Evolutionary conservation across 2,797 vertebrate species (phyloP).

Genomic region (Esox lucius): DNA sequence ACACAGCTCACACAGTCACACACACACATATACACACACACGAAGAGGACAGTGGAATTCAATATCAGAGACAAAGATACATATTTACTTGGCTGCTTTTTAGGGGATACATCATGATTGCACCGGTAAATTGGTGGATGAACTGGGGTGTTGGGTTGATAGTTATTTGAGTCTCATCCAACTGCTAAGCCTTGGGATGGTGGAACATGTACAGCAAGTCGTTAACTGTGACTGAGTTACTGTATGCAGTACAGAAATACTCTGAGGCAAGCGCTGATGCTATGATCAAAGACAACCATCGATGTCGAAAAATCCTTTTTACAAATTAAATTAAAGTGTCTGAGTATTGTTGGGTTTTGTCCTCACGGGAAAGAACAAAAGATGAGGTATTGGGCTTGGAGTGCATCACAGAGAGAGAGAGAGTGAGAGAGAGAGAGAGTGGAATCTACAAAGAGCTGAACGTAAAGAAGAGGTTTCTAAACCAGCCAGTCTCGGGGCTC

Average conservation of each 20-base stretch:
- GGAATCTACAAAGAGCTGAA: conserved; percentile 29
- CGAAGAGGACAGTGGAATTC: conserved; percentile 55
- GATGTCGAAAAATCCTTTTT: too few species aligned
- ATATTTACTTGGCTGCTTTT: too few species aligned
- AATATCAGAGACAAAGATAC: conserved; percentile 47
- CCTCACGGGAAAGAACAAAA: conserved; percentile 14
- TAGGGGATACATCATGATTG: too few species aligned
- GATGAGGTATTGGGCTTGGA: conserved; percentile 11
- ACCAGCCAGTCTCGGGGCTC: too few species aligned
- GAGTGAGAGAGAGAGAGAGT: conserved; percentile 21
- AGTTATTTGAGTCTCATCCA: conserved; percentile 45
- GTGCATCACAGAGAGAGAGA: conserved; percentile 23
- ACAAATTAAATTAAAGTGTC: not conserved
- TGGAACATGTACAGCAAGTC: not conserved
- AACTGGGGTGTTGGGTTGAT: conserved; percentile 51
- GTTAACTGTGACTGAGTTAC: not conserved
- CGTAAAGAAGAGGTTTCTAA: not conserved
- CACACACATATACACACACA: not conserved
- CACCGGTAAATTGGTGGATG: conserved; percentile 21
- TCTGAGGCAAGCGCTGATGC: too few species aligned
- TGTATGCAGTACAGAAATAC: not conserved
- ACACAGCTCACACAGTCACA: conserved; percentile 36
- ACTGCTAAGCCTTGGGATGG: not conserved
- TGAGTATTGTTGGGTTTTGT: not conserved
- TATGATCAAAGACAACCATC: too few species aligned